phyloP scores from a whole-genome alignment of 1,140 invertebrate genomes.

The Brachionus rotundiformis region DNA sequence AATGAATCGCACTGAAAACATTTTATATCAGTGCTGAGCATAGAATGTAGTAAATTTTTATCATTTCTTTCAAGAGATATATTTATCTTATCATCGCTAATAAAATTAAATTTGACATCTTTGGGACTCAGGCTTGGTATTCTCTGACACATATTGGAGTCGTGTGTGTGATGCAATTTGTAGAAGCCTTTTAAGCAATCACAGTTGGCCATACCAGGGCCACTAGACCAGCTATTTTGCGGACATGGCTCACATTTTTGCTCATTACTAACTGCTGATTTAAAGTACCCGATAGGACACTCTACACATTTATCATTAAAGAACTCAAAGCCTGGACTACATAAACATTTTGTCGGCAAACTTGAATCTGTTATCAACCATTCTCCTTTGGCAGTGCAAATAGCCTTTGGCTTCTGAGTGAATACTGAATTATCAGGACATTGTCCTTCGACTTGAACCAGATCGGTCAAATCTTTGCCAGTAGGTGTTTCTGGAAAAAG shows the following conservation, averaged over 20 bases:
- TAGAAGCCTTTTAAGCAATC: conserved; percentile 40
- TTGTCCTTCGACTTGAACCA: conserved; percentile 42
- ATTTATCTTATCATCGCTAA: conserved; percentile 47
- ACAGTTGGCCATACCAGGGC: background rate
- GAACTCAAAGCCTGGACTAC: conserved; percentile 31
- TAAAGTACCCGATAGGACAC: conserved; percentile 43
- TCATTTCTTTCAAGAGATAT: background rate
- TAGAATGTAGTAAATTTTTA: background rate
- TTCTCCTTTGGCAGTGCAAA: conserved; percentile 48
- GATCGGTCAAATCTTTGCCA: conserved; percentile 43
- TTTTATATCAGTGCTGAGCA: background rate
- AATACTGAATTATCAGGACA: conserved; percentile 5
- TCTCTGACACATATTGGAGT: background rate
- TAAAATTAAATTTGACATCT: background rate
- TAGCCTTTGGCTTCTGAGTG: conserved; percentile 6
- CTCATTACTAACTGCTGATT: conserved; percentile 35
- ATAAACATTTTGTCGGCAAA: conserved; percentile 41
- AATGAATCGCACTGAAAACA: conserved; percentile 27
- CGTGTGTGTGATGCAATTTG: background rate
- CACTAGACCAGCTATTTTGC: conserved; percentile 42
- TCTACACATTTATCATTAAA: background rate
- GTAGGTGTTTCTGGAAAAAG: conserved; percentile 44
- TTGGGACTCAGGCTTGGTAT: background rate
- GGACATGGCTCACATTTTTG: conserved; percentile 49
- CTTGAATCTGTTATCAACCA: conserved; percentile 43